Evolutionary conservation across 2,888 invertebrate species (phyloP).

Genomic region (Cheilosia variabilis): DNA sequence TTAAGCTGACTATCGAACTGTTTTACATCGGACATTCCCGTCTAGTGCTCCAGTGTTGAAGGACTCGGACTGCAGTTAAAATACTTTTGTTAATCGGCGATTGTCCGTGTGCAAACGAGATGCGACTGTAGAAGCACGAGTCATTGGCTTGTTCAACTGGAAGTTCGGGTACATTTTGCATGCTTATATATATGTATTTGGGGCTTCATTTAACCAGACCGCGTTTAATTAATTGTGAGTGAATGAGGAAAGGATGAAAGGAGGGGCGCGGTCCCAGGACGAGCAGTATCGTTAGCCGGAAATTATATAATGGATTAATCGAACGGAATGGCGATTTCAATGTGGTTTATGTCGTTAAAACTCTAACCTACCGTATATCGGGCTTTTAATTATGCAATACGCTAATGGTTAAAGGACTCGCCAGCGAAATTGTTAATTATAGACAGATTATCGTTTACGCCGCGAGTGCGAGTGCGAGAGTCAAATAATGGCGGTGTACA

Average conservation of each 20-base stretch:
- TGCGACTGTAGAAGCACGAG: constrained; percentile 23
- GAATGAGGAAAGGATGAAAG: neutral
- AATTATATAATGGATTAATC: constrained; percentile 71
- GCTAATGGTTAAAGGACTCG: constrained; percentile 63
- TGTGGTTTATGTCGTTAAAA: constrained; percentile 65
- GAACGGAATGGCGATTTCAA: constrained; percentile 70
- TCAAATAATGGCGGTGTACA: constrained; percentile 15
- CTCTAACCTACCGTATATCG: constrained; percentile 44
- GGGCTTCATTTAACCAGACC: constrained; percentile 72
- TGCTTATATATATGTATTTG: constrained; percentile 39
- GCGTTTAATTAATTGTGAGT: constrained; percentile 72
- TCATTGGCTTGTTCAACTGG: constrained; percentile 72
- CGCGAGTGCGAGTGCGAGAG: neutral
- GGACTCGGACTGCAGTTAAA: constrained; percentile 44
- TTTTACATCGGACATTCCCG: constrained; percentile 44
- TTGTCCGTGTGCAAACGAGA: constrained; percentile 13
- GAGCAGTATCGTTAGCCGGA: constrained; percentile 50
- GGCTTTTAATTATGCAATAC: constrained; percentile 56
- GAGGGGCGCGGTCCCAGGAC: neutral
- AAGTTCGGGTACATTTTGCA: constrained; percentile 62
- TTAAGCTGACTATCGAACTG: constrained; percentile 37
- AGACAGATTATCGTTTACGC: constrained; percentile 43
- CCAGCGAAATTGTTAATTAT: constrained; percentile 58
- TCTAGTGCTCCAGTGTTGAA: constrained; percentile 18
- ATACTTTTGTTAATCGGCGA: constrained; percentile 50